phyloP scores from a whole-genome alignment of 2,113 vertebrate genomes.

The Vulpes ferrilata region DNA sequence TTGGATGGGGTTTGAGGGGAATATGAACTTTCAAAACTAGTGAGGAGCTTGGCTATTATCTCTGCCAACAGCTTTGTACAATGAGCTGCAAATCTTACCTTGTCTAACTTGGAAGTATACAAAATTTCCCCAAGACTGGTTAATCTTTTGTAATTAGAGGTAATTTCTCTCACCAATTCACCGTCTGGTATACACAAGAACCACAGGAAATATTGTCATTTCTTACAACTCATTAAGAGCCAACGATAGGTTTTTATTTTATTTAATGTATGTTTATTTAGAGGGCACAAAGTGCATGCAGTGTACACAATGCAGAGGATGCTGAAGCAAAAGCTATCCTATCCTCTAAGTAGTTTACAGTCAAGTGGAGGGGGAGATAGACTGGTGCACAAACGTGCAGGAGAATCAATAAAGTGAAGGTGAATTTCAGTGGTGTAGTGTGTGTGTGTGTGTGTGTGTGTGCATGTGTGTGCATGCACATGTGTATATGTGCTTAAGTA shows the following conservation, averaged over 20 bases:
- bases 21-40: not conserved
- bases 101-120: not conserved
- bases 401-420: not conserved
- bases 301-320: not conserved
- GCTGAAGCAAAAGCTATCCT: not conserved
- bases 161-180: not conserved
- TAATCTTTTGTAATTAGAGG: not conserved
- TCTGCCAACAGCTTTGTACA: not conserved
- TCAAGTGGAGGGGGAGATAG: accelerated
- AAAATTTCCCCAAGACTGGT: not conserved
- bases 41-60: not conserved
- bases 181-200: not conserved
- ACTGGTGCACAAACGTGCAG: not conserved
- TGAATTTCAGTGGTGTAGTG: not conserved
- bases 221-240: not conserved
- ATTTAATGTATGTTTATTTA: not conserved
- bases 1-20: not conserved
- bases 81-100: not conserved
- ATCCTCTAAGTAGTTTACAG: not conserved
- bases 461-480: not conserved
- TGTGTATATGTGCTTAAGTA: not conserved
- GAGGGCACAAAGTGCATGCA: not conserved
- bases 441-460: not conserved
- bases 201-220: not conserved
- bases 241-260: not conserved